phyloP scores from a whole-genome alignment of 2,888 invertebrate genomes.

The Mylabris sibirica region DNA sequence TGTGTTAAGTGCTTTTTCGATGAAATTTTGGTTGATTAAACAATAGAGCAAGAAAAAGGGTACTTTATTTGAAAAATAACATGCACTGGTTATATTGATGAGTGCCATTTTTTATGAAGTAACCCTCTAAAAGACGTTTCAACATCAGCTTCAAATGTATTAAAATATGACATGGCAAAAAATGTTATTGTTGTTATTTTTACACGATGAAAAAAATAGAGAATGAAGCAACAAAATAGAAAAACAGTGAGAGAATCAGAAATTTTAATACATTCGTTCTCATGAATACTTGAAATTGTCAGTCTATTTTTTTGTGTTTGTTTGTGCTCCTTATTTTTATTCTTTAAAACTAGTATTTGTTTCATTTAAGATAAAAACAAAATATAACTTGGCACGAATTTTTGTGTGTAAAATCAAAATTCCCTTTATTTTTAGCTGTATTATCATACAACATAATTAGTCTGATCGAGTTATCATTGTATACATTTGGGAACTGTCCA shows the following conservation, averaged over 20 bases:
- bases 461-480: background rate
- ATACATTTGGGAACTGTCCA: slow-evolving; percentile 11
- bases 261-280: background rate
- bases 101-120: background rate
- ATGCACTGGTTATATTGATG: background rate
- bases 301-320: background rate
- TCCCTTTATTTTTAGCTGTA: background rate
- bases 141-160: background rate
- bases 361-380: background rate
- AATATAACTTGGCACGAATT: background rate
- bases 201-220: no score
- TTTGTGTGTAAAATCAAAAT: background rate
- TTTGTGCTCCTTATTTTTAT: no score
- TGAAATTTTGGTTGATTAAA: background rate
- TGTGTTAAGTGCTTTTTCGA: background rate
- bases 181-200: background rate
- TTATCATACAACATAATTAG: background rate
- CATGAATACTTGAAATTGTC: slow-evolving; percentile 4
- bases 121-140: background rate
- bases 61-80: background rate
- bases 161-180: background rate
- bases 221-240: background rate
- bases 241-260: background rate
- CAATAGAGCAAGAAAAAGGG: background rate
- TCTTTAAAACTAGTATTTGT: background rate